Evolutionary conservation across 1,140 invertebrate genomes (phyloP), one percentile per base, ranked within the genome.

Genomic region (Holcopasites calliopsidis): DNA sequence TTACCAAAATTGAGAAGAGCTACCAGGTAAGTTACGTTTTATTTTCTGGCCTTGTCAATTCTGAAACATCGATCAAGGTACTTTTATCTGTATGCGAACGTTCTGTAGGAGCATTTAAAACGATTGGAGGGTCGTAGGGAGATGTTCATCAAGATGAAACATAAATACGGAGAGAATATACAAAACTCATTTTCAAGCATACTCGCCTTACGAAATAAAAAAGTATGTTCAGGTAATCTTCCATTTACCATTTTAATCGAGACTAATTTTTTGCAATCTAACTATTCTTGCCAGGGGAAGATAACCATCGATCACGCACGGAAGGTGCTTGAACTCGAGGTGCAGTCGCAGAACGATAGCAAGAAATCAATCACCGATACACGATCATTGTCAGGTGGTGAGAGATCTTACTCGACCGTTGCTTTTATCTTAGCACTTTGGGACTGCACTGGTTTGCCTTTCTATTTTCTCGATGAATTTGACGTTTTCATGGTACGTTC

Each of bases 381-480:
- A 3, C 92, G 88, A 83, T 94, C 96, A 76, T 92, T 99, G 47
- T 99, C 97, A 5, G 98, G 98, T 52, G 98, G 98, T 11, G 98
- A 99, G 92, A 93, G 97, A 50, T 99, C 98, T 5, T 99, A 96
- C 91, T 95, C 97, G 1, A 99, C 98, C 0, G 96, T 99, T 10
- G 96, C 97, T 21, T 98, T 99, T 86, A 95, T 99, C 71, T 94
- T 99, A 84, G 94, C 98, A 3, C 92, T 99, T 16, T 99, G 98
- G 98, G 95, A 97, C 50, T 95, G 95, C 62, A 96, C 97, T 84
- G 94, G 96, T 76, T 94, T 97, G 72, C 98, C 98, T 0, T 99
- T 99, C 90, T 96, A 97, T 88, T 98, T 99, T 87, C 92, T 99
- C 52, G 98, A 99, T 89, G 98, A 99, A 93, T 99, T 99, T 90